phyloP scores from a whole-genome alignment of 1,140 invertebrate genomes.

The Caenorhabditis tropicalis region DNA sequence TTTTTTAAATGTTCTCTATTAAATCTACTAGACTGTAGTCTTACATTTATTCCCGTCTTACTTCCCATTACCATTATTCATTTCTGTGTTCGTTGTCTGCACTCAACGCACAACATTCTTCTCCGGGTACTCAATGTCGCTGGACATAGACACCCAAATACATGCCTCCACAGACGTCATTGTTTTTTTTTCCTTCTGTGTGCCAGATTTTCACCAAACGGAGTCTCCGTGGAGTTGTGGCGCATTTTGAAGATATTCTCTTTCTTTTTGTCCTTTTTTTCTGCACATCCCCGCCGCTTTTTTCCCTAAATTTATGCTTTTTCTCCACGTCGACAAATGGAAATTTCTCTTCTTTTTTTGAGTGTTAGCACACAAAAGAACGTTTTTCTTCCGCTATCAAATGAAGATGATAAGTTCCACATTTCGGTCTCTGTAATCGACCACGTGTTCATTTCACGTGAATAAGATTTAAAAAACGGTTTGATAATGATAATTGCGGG shows the following conservation, averaged over 20 bases:
- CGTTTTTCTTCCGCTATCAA: not conserved
- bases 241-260: conserved; percentile 2
- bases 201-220: not conserved
- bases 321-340: not conserved
- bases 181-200: not conserved
- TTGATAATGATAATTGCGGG: not conserved
- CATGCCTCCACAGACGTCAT: not conserved
- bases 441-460: not conserved
- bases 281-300: not conserved
- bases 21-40: too few relatives aligned
- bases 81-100: too few relatives aligned
- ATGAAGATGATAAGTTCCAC: not conserved
- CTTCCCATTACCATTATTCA: too few relatives aligned
- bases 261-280: not conserved
- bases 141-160: not conserved
- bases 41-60: too few relatives aligned
- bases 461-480: not conserved
- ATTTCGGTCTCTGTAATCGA: not conserved
- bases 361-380: not conserved
- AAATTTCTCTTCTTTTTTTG: not conserved
- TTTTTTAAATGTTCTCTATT: too few relatives aligned
- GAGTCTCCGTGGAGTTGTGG: conserved; percentile 15
- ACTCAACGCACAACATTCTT: too few relatives aligned
- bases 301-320: not conserved
- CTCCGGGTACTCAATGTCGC: not conserved